Conservation (phyloP, 2,797 vertebrate species). For the Borostomias antarcticus region DNA sequence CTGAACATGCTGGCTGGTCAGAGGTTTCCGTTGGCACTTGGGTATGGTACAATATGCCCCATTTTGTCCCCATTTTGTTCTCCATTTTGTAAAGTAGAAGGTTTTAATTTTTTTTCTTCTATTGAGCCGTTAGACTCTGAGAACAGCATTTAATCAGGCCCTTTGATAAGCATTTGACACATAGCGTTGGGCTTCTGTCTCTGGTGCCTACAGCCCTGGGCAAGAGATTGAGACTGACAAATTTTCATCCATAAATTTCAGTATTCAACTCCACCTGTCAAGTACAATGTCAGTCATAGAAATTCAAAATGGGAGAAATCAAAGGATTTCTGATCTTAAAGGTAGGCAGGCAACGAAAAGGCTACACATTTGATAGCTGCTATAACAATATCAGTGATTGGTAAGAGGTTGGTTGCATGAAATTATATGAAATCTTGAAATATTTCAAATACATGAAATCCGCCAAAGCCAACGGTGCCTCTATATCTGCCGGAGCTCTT, state of each 20-base stretch:
- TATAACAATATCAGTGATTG: conserved; percentile 37
- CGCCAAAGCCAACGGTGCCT: conserved; percentile 11
- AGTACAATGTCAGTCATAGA: conserved; percentile 76
- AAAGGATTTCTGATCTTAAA: conserved; percentile 76
- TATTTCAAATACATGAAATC: background rate
- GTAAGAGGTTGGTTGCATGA: background rate
- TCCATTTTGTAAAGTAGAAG: conserved; percentile 36
- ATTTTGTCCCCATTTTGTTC: conserved; percentile 43
- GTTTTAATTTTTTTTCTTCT: conserved; percentile 27
- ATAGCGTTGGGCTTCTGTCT: conserved; percentile 78
- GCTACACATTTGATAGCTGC: conserved; percentile 60
- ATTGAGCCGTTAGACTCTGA: conserved; percentile 64
- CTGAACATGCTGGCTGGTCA: conserved; percentile 59
- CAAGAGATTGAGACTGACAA: conserved; percentile 74
- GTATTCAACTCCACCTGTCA: conserved; percentile 78
- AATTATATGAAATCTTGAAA: no score
- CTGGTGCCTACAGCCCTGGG: conserved; percentile 77
- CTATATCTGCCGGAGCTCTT: conserved; percentile 42
- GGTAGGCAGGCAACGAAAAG: conserved; percentile 52
- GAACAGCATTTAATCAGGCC: conserved; percentile 78
- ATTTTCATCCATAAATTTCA: conserved; percentile 78
- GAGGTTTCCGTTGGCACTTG: conserved; percentile 58
- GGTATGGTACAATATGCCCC: conserved; percentile 17
- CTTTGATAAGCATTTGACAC: conserved; percentile 86
- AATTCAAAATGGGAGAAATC: conserved; percentile 76